Conservation (phyloP, 1,140 invertebrate species). For the Scaptomyza pallida region DNA sequence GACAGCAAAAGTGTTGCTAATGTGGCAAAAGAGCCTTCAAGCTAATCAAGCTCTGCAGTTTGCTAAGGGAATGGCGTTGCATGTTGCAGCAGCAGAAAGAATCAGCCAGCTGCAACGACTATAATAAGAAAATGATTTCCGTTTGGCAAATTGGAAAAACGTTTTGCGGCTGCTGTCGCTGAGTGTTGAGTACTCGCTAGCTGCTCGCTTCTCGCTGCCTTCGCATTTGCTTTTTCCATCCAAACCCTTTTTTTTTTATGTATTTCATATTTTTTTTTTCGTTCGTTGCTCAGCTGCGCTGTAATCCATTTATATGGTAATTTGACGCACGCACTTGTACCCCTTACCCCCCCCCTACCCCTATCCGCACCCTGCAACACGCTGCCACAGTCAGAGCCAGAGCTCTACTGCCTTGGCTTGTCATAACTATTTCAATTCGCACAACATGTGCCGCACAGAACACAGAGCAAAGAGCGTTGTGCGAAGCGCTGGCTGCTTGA, state of each 20-base stretch:
- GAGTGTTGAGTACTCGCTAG: slow-evolving; percentile 29
- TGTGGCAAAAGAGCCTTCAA: slow-evolving; percentile 59
- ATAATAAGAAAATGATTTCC: slow-evolving; percentile 82
- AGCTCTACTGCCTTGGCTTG: slow-evolving; percentile 34
- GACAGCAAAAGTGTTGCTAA: slow-evolving; percentile 73
- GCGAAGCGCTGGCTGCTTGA: too few species aligned
- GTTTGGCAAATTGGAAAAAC: slow-evolving; percentile 82
- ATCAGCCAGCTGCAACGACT: slow-evolving; percentile 72
- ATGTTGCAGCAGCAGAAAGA: slow-evolving; percentile 37
- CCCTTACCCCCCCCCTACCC: slow-evolving; percentile 25
- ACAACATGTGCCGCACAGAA: slow-evolving; percentile 73
- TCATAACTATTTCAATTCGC: slow-evolving; percentile 78
- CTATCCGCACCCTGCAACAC: too few species aligned
- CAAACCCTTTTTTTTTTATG: background rate
- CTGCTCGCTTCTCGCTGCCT: slow-evolving; percentile 1
- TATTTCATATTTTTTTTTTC: slow-evolving; percentile 19
- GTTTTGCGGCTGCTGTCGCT: slow-evolving; percentile 62
- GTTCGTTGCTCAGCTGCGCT: slow-evolving; percentile 29
- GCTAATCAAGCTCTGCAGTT: slow-evolving; percentile 63
- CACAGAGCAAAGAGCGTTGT: slow-evolving; percentile 21
- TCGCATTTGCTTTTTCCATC: too few species aligned
- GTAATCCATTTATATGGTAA: slow-evolving; percentile 82
- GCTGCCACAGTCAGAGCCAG: too few species aligned
- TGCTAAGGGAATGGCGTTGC: slow-evolving; percentile 11
- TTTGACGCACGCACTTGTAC: slow-evolving; percentile 55